Base-by-base conservation (phyloP, 2,797 vertebrate species). In the Rousettus madagascariensis region DNA sequence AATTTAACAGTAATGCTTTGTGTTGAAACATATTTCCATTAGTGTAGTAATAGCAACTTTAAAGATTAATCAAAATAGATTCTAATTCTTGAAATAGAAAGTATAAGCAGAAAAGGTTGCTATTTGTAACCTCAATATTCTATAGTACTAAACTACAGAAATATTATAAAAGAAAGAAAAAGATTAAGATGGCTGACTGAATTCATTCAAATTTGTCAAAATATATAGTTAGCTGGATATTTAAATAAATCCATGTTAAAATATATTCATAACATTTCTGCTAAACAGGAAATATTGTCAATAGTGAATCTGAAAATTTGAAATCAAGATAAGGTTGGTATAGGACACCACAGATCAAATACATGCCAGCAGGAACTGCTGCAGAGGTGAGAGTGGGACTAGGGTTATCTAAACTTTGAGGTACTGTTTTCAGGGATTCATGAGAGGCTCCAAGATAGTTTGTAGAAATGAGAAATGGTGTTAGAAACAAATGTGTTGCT, bases 61-160 rank as follows among this genome's bases (percentile, higher is more conserved):
- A 95, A 94, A 92, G 53, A 96, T 96, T 83, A 96, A 33, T 89
- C 59, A 96, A 89, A 97, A 84, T 65, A 96, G 33, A 95, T 96
- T 84, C 3, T 33, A 72, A 36, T 72, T 30, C 33, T 89, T 86
- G 89, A 80, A 65, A 91, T 41, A 65, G 12, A 43, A 84, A 65
- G 9, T n/a, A 49, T 30, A 46, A 3, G 26, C 28, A 59, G 22
- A 84, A 49, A 22, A 88, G 6, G n/a, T 30, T 22, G 24, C 0
- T 22, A n/a, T 91, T 95, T 97, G 63, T 51, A 84, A 74, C 55
- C 26, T 90, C 11, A 86, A 91, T 46, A 8, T 38, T 68, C 43
- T 63, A 4, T 30, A 20, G 24, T 55, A 87, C 74, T 91, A 71
- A 94, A 49, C 8, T 36, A 22, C 19, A 91, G 79, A 89, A 65